Base-by-base conservation (phyloP, 1,140 invertebrate genomes). In the Cyclina sinensis region DNA sequence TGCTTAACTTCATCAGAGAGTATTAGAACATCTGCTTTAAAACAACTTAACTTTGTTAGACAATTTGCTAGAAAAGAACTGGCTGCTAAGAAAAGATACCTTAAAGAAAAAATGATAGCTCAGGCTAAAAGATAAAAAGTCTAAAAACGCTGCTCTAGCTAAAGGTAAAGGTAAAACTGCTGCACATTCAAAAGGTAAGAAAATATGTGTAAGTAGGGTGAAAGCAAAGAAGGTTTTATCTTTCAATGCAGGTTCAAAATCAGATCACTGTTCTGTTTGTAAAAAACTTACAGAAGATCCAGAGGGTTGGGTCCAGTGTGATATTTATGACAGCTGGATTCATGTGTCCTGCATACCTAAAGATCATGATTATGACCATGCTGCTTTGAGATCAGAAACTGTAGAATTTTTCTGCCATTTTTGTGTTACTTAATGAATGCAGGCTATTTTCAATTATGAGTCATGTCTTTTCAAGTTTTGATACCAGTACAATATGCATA, bases 1-100 rank as follows among this genome's bases (percentile, higher is more conserved):
- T 74, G 70, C 39, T 48, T 74, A 43, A 74, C 70, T 9, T 74
- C 70, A 43, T 12, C 35, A 32, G 70, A 74, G 35, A 46, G 74
- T 37, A 48, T 78, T 7, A 27, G 37, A 30, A 18, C 37, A 32
- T 24, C 57, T 11, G 43, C 65, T 24, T 27, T 57, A 57, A 81
- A 88, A 73, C 16, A 86, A 27, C 32, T 74, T 27, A 80, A 76
- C 18, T 82, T 35, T 59, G 48, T 65, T 46, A 74, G 32, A 86
- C 9, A 16, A n/a, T 86, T 86, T 86, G 84, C 51, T 11, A 54
- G 37, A 79, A 43, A 48, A 57, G 73, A 48, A 70, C 24, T 54
- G n/a, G 27, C 76, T 48, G 70, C 70, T 27, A 74, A 74, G n/a
- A 27, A 24, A 32, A 74, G n/a, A 74, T 46, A 74, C n/a, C 9